Evolutionary conservation across 1,140 invertebrate species (phyloP), one percentile per base, ranked within the genome.

Genomic region (Drosophila trapezifrons): DNA sequence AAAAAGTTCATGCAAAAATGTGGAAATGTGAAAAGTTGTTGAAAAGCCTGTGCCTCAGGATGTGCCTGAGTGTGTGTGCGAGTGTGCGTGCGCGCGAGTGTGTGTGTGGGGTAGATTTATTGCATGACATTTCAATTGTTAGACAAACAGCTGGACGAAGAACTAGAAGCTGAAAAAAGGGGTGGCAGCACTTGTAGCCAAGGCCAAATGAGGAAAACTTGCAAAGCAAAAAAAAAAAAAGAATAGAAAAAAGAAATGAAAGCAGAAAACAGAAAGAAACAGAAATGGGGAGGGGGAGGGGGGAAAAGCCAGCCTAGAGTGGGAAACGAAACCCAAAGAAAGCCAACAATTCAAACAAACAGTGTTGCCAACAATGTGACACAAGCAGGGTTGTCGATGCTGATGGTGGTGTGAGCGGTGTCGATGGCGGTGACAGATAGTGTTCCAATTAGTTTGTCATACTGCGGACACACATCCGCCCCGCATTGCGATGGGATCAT

Each of bases 71-170:
- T 22, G 22, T 64, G 59, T 42, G 45, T 43, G 35, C 54, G 49
- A 42, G 60, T 46, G 43, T 62, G 64, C 45, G 54, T 60, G 25
- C 35, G 45, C 49, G 58, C 25, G 47, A 37, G 71, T 35, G 57
- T 60, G 63, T 63, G 62, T 78, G 71, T 66, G 80, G 69, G 62
- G 80, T 80, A 87, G 80, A 87, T 87, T 87, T 87, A 87, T 89
- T 80, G 83, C 83, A 84, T 84, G 84, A 87, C 84, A 89, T 89
- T 87, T 87, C 83, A 87, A 87, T 87, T 87, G 84, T 87, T 87
- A 84, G 83, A 87, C 84, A 87, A 83, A 87, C 83, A 87, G 84
- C 84, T 87, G 84, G 83, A 87, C 84, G 79, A 77, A 60, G 65
- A 83, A 73, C 62, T 51, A 57, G 57, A 78, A 75, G 56, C 63